These are phyloP conservation scores for Lydus trimaculatus DNA, from an alignment of 2,888 invertebrate genomes.

Conservation along the genomic window DNA sequence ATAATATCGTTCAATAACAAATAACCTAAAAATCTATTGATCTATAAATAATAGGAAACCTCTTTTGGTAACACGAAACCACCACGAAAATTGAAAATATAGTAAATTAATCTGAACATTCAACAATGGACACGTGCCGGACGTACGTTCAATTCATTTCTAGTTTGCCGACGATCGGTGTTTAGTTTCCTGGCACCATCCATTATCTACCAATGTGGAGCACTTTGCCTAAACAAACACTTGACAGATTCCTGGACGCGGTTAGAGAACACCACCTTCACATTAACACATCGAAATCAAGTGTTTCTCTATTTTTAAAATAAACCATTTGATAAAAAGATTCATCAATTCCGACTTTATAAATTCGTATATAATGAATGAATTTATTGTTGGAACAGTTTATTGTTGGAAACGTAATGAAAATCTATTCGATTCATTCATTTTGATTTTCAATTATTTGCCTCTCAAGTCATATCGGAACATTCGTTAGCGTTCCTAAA, in stretches of 20 bases:
- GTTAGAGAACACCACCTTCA: neutral
- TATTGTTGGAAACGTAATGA: neutral
- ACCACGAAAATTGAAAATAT: slow-evolving; percentile 32
- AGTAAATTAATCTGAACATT: slow-evolving; percentile 50
- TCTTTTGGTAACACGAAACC: slow-evolving; percentile 30
- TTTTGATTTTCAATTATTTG: slow-evolving; percentile 1
- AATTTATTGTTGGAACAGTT: neutral
- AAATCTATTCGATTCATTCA: neutral
- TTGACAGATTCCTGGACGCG: neutral
- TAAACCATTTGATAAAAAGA: neutral
- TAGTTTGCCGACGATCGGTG: slow-evolving; percentile 24
- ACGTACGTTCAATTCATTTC: slow-evolving; percentile 37
- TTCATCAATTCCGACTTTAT: no score
- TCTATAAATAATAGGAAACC: slow-evolving; percentile 27
- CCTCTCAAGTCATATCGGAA: neutral
- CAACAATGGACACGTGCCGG: slow-evolving; percentile 43
- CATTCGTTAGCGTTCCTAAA: slow-evolving; percentile 1
- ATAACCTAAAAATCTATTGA: slow-evolving; percentile 1
- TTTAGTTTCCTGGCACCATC: slow-evolving; percentile 26
- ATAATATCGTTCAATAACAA: neutral
- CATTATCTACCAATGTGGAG: slow-evolving; percentile 3
- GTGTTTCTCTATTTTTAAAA: neutral
- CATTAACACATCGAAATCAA: no score
- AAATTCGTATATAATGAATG: neutral
- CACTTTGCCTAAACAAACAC: slow-evolving; percentile 6